Evolutionary conservation across 2,888 invertebrate species (phyloP).

Genomic region (Bembecia ichneumoniformis): DNA sequence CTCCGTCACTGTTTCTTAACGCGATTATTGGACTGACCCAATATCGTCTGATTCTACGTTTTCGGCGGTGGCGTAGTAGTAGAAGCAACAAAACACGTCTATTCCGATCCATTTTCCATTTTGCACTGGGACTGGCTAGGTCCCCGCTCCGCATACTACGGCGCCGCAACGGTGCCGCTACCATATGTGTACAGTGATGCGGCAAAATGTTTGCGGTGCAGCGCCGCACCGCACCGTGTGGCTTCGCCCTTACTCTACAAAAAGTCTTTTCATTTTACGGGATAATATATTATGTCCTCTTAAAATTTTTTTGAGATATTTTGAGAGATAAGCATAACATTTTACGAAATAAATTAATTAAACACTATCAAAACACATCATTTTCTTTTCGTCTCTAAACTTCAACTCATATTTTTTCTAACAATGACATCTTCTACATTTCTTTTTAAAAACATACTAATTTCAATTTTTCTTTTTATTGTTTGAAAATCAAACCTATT

Average conservation of each 20-base stretch:
- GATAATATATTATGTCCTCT: too few species aligned
- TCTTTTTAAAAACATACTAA: too few species aligned
- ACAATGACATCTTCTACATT: too few species aligned
- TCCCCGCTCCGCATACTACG: constrained; percentile 2
- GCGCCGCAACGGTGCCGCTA: constrained; percentile 7
- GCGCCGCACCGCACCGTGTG: constrained; percentile 8
- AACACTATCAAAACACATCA: too few species aligned
- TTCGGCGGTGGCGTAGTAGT: constrained; percentile 12
- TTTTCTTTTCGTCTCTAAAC: too few species aligned
- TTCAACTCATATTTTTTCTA: too few species aligned
- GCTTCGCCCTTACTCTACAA: constrained; percentile 2
- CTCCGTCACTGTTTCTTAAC: neutral
- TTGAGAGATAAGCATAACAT: too few species aligned
- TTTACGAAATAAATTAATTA: too few species aligned
- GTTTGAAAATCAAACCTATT: too few species aligned
- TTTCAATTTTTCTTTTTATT: too few species aligned
- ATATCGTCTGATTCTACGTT: constrained; percentile 10
- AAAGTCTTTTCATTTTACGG: too few species aligned
- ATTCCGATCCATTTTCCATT: constrained; percentile 9
- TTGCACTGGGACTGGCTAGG: constrained; percentile 5
- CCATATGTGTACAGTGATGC: constrained; percentile 4
- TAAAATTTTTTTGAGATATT: too few species aligned
- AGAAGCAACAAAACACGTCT: constrained; percentile 10
- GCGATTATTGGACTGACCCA: constrained; percentile 4
- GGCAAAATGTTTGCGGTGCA: constrained; percentile 9